A percentile compares a stretch with the other conserved stretches of the same genome.
phyloP scores from a whole-genome alignment of 2,113 vertebrate genomes.

The Dipodomys ordii region DNA sequence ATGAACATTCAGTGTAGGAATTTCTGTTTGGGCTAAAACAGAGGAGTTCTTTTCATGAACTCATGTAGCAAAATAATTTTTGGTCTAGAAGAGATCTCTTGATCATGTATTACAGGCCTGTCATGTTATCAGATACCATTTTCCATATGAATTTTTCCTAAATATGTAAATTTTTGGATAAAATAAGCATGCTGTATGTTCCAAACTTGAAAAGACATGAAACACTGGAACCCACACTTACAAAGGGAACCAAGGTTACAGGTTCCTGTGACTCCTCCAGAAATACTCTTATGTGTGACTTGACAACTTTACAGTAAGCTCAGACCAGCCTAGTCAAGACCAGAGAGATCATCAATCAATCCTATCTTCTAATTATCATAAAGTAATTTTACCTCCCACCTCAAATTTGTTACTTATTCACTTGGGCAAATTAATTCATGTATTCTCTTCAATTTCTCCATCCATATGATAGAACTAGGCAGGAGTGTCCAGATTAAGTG shows the following conservation, averaged over 20 bases:
- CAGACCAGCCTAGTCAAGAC: background rate
- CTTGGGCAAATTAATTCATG: background rate
- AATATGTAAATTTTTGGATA: background rate
- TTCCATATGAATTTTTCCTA: background rate
- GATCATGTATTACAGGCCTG: background rate
- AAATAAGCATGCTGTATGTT: background rate
- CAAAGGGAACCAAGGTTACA: background rate
- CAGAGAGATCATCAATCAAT: conserved; percentile 11
- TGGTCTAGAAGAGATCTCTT: background rate
- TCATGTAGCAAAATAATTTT: background rate
- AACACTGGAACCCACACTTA: background rate
- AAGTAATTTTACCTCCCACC: background rate
- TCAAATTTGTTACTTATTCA: background rate
- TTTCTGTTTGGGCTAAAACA: conserved; percentile 19
- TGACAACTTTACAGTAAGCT: background rate
- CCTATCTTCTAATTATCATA: conserved; percentile 7
- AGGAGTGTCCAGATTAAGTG: background rate
- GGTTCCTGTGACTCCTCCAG: background rate
- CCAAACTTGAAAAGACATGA: conserved; percentile 28
- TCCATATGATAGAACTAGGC: background rate
- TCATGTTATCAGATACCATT: conserved; percentile 32
- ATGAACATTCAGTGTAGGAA: background rate
- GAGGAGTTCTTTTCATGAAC: background rate
- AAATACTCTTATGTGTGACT: background rate
- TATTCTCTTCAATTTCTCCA: background rate